Evolutionary conservation across 2,113 vertebrate genomes (phyloP).

Genomic region (Romanogobio albipinnatus): DNA sequence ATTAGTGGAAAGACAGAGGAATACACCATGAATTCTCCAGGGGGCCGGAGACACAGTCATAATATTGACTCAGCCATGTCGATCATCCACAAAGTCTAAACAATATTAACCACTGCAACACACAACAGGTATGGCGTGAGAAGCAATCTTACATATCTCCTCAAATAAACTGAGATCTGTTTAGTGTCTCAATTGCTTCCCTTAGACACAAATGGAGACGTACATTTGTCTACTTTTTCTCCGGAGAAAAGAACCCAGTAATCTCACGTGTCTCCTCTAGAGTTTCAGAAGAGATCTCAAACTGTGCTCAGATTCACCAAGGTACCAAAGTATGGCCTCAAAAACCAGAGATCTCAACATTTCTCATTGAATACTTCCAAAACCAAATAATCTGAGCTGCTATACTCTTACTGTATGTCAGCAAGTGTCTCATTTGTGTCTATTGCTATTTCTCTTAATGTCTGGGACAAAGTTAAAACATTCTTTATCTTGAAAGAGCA

Average conservation of each 20-base stretch:
- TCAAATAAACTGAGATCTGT: background rate
- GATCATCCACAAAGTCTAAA: constrained; percentile 23
- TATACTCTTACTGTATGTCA: background rate
- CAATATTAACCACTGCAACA: constrained; percentile 18
- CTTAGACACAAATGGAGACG: background rate
- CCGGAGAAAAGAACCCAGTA: too few relatives aligned
- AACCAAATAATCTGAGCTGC: background rate
- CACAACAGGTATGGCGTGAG: background rate
- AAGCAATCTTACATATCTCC: too few relatives aligned
- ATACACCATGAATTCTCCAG: background rate
- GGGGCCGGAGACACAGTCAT: background rate
- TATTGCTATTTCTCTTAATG: background rate
- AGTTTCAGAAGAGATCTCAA: background rate
- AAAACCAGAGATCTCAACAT: background rate
- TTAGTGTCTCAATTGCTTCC: background rate
- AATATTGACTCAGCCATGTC: constrained; percentile 27
- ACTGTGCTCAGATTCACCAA: background rate
- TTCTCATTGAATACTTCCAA: background rate
- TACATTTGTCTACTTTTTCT: too few relatives aligned
- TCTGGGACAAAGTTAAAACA: background rate
- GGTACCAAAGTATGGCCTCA: background rate
- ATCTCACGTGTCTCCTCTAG: too few relatives aligned
- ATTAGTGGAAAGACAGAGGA: constrained; percentile 7
- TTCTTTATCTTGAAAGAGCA: background rate
- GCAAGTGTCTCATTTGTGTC: background rate